Conservation (phyloP, 2,888 invertebrate genomes). For the Leptinotarsa rubiginosa region DNA sequence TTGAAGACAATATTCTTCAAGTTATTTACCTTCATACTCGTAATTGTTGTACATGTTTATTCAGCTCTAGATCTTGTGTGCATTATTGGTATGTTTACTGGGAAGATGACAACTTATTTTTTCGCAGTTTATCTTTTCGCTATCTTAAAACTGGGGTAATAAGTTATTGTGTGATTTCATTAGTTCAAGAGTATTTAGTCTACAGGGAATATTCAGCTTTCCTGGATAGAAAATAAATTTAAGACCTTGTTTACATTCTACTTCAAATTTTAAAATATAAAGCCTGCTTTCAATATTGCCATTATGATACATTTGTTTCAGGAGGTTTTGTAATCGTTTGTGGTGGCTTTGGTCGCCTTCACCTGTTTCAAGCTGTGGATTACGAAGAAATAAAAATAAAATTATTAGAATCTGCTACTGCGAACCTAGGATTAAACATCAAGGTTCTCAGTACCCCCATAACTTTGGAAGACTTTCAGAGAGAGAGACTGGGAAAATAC, state of each 20-base stretch:
- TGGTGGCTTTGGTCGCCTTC: constrained; percentile 91
- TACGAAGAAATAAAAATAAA: constrained; percentile 89
- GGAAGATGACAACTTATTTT: not conserved
- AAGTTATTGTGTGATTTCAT: not conserved
- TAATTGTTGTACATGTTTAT: constrained; percentile 32
- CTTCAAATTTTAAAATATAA: not conserved
- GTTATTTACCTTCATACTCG: constrained; percentile 37
- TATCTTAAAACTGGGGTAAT: no score
- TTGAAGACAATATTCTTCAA: constrained; percentile 29
- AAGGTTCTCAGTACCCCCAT: constrained; percentile 84
- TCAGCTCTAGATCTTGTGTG: constrained; percentile 22
- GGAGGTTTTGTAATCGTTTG: constrained; percentile 91
- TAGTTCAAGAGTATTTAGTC: not conserved
- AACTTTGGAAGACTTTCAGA: constrained; percentile 86
- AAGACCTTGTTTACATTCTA: no score
- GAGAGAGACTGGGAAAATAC: constrained; percentile 91
- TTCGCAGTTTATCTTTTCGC: no score
- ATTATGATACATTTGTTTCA: constrained; percentile 38
- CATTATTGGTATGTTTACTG: constrained; percentile 4
- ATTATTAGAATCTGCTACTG: constrained; percentile 84
- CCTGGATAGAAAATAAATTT: not conserved
- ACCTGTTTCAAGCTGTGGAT: constrained; percentile 88
- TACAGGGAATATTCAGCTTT: not conserved
- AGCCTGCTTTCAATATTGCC: no score
- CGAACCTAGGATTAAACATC: constrained; percentile 85